Evolutionary conservation across 2,113 vertebrate genomes (phyloP).

Genomic region (Ailurus styani): DNA sequence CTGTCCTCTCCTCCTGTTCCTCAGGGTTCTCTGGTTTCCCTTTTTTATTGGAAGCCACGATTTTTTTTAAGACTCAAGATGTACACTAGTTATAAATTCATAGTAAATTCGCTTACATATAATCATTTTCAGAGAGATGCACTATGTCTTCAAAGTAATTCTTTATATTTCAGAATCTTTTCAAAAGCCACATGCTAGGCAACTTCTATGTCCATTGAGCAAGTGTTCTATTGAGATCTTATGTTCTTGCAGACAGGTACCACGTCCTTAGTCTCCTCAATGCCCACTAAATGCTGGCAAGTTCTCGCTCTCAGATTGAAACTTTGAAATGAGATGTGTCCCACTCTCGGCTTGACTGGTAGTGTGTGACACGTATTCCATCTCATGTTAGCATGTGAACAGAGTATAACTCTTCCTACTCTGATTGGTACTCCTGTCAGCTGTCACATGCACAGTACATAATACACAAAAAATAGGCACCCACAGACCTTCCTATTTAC

Average conservation of each 20-base stretch:
- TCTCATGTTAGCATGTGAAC: not conserved
- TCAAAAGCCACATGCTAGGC: not conserved
- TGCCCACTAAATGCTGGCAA: not conserved
- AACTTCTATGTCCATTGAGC: not conserved
- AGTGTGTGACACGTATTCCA: not conserved
- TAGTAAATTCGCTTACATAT: not conserved
- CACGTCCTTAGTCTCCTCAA: not conserved
- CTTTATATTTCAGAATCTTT: not conserved
- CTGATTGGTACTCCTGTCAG: not conserved
- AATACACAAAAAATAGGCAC: rapidly evolving
- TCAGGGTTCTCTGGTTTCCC: not conserved
- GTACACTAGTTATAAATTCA: not conserved
- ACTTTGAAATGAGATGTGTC: not conserved
- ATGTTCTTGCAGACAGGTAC: not conserved
- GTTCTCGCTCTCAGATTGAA: not conserved
- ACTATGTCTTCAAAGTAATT: not conserved
- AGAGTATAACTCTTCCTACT: not conserved
- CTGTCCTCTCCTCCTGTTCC: not conserved
- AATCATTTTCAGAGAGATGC: not conserved
- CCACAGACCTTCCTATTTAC: not conserved
- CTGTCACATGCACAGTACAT: rapidly evolving
- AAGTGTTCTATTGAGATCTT: not conserved
- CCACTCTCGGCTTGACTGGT: not conserved
- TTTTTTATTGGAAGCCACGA: not conserved
- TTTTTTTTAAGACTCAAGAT: not conserved